Evolutionary conservation across 1,140 invertebrate species (phyloP).

Genomic region (Pseudoatta argentina): DNA sequence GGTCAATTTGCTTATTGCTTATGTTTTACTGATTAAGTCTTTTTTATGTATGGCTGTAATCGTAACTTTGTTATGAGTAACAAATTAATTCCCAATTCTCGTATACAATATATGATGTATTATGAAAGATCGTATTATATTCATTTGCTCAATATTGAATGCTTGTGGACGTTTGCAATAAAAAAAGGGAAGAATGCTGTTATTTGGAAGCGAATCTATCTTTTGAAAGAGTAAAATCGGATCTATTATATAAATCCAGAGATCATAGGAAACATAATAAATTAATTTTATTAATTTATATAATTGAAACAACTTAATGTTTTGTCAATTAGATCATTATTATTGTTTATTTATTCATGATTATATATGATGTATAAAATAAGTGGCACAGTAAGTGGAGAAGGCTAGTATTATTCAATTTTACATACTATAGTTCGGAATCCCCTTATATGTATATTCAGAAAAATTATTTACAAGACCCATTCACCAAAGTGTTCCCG

Average conservation of each 20-base stretch:
- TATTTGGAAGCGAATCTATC: not conserved
- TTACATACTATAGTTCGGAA: too few species aligned
- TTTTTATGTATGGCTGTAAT: too few species aligned
- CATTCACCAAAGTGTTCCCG: too few species aligned
- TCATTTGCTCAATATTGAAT: conserved; percentile 75
- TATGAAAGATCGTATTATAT: conserved; percentile 56
- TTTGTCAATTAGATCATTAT: conserved; percentile 2
- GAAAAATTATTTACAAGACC: too few species aligned
- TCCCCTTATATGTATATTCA: too few species aligned
- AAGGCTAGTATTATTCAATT: too few species aligned
- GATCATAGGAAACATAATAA: not conserved
- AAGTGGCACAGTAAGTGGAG: too few species aligned
- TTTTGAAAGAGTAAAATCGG: not conserved
- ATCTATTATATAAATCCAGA: conserved; percentile 29
- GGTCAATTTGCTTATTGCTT: too few species aligned
- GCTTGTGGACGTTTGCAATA: conserved; percentile 66
- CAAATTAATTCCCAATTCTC: too few species aligned
- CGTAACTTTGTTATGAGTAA: too few species aligned
- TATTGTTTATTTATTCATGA: conserved; percentile 2
- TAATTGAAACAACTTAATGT: conserved; percentile 5
- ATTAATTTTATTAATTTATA: conserved; percentile 17
- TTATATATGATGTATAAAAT: not conserved
- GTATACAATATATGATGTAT: not conserved
- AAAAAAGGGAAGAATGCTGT: conserved; percentile 15
- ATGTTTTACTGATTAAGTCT: too few species aligned